Evolutionary conservation across 2,888 invertebrate genomes (phyloP), one percentile per base, ranked within the genome.

Genomic region (Pachliopta kotzebuea): DNA sequence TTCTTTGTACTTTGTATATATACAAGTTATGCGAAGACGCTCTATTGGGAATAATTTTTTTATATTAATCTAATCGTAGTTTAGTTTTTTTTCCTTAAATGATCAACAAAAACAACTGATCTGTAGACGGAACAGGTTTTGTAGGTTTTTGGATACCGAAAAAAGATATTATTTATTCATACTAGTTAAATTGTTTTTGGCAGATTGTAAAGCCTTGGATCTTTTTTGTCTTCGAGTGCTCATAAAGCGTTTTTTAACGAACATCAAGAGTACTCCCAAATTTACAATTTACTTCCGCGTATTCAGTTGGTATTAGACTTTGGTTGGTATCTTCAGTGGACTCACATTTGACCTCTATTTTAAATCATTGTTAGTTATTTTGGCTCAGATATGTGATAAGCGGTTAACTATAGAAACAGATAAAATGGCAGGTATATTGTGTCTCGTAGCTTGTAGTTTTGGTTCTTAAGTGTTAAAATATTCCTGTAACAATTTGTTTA

Each of bases 151-250:
- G n/a, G 45, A 45, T 8, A 45, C 6, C 45, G n/a, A 45, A n/a
- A 53, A 53, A 53, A 23, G 24, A 24, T 6, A 21, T 21, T 21
- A 52, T 20, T 52, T n/a, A 23, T 52, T 52, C 50, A 52, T 52
- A n/a, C 4, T 4, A 14, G n/a, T 52, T 20, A 52, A 52, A 52
- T 23, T 4, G 31, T 23, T 42, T 26, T 62, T 50, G 50, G 45
- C n/a, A 26, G 62, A 55, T 62, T 62, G 18, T 54, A 31, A 20
- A 23, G 55, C 45, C 54, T 45, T 23, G 20, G 52, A 56, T 58
- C 56, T 53, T 37, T 31, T 53, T 17, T 24, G 45, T n/a, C 17
- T 14, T 14, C n/a, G 45, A n/a, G n/a, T 45, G 45, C 45, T 18
- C 45, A 26, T 26, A 37, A 37, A 2, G 37, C n/a, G 18, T 45